phyloP scores from a whole-genome alignment of 1,140 invertebrate genomes.

The Sycophila sp. region DNA sequence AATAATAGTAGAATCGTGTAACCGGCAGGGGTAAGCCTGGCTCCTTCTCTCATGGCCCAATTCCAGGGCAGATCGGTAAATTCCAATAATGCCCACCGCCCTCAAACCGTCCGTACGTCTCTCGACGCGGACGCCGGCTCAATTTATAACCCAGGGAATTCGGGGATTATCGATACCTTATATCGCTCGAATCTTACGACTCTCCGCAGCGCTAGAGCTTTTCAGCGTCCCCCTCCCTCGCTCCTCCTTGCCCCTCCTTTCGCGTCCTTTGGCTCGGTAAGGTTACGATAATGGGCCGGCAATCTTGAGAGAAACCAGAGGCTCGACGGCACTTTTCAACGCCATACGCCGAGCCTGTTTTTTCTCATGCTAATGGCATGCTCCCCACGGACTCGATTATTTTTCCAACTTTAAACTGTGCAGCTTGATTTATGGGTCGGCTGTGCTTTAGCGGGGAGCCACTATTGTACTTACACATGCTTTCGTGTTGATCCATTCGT shows the following conservation, averaged over 20 bases:
- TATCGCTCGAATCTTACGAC: conserved; percentile 14
- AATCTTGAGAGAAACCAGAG: conserved; percentile 25
- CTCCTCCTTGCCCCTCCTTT: not conserved
- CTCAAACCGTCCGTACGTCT: conserved; percentile 55
- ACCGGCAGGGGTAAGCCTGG: conserved; percentile 38
- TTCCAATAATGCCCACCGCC: conserved; percentile 57
- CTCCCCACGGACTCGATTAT: not conserved
- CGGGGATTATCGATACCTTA: conserved; percentile 53
- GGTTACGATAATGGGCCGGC: conserved; percentile 34
- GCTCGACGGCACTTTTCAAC: conserved; percentile 27
- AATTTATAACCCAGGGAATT: conserved; percentile 57
- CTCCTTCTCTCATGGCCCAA: conserved; percentile 53
- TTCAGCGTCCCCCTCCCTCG: not conserved
- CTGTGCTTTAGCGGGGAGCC: too few species aligned
- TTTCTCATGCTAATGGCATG: conserved; percentile 13
- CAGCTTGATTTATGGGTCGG: too few species aligned
- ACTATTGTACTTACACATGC: too few species aligned
- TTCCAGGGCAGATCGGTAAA: conserved; percentile 57
- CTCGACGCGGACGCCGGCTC: conserved; percentile 35
- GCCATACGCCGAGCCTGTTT: not conserved
- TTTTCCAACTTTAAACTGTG: too few species aligned
- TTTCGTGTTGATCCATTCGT: too few species aligned
- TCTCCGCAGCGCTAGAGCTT: not conserved
- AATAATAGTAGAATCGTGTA: conserved; percentile 42
- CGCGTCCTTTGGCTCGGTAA: conserved; percentile 26